Percentiles rank a stretch among this genome's conserved stretches.
These are phyloP conservation scores for Drosophila ironensis DNA, from an alignment of 1,140 invertebrate genomes.

Conservation along the genomic window DNA sequence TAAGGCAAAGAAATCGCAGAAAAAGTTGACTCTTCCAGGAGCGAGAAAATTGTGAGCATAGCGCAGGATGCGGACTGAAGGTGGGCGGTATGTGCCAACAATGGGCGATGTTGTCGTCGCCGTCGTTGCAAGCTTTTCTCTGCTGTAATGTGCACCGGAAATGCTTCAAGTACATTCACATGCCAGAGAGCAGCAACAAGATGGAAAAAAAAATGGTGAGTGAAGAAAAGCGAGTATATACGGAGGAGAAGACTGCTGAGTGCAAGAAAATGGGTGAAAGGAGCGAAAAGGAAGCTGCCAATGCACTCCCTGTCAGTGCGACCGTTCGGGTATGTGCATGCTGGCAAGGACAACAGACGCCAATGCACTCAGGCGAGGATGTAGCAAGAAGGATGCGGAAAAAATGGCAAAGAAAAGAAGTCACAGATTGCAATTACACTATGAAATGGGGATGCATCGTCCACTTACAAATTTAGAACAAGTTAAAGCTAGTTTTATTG, in stretches of 20 bases:
- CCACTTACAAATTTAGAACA: too few species aligned
- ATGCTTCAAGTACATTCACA: constrained; percentile 79
- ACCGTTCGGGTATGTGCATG: constrained; percentile 20
- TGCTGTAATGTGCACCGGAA: constrained; percentile 74
- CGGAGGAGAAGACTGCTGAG: constrained; percentile 14
- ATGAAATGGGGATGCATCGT: background rate
- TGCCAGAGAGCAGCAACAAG: constrained; percentile 57
- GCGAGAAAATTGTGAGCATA: background rate
- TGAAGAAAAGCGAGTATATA: constrained; percentile 10
- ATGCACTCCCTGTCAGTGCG: constrained; percentile 28
- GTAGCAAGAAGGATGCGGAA: constrained; percentile 13
- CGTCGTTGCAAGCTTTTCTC: constrained; percentile 34
- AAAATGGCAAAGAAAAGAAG: constrained; percentile 6
- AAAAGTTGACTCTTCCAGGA: constrained; percentile 56
- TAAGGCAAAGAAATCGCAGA: constrained; percentile 36
- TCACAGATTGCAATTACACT: constrained; percentile 23
- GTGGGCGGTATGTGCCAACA: constrained; percentile 55
- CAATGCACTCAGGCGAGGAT: constrained; percentile 68
- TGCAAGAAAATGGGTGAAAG: constrained; percentile 49
- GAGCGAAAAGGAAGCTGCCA: constrained; percentile 56
- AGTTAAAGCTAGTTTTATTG: too few species aligned
- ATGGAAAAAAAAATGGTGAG: constrained; percentile 30
- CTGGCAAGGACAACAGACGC: constrained; percentile 74
- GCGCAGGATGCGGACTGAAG: background rate
- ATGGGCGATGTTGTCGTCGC: constrained; percentile 63